phyloP scores from a whole-genome alignment of 2,888 invertebrate genomes.

The Falcaria lacertinaria region DNA sequence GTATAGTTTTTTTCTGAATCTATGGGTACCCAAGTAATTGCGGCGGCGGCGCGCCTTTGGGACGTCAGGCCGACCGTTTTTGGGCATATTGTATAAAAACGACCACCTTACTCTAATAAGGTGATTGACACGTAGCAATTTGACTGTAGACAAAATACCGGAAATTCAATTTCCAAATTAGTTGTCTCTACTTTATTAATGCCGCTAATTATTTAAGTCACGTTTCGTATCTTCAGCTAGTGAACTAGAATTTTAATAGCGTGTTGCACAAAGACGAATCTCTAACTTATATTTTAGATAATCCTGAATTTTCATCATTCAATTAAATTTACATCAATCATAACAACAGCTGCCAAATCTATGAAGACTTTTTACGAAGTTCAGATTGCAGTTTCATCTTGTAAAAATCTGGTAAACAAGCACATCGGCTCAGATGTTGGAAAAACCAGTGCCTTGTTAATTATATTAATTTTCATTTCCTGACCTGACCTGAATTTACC shows the following conservation, averaged over 20 bases:
- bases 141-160: constrained; percentile 41
- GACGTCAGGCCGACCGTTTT: constrained; percentile 38
- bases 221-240: not conserved
- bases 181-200: not conserved
- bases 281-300: no score
- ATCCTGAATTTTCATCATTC: no score
- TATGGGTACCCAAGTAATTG: constrained; percentile 41
- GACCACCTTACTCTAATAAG: constrained; percentile 58
- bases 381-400: no score
- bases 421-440: no score
- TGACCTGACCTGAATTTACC: no score
- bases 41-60: constrained; percentile 52
- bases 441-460: no score
- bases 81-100: constrained; percentile 38
- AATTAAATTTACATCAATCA: no score
- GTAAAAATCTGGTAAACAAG: no score
- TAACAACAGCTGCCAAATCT: no score
- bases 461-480: no score
- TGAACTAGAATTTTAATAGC: not conserved
- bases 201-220: not conserved
- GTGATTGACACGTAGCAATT: constrained; percentile 70
- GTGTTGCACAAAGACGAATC: not conserved
- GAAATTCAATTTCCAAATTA: constrained; percentile 19
- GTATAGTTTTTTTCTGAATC: constrained; percentile 41
- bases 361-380: no score